These are phyloP conservation scores for Gryon sp. DNA, from an alignment of 1,140 invertebrate genomes.

Conservation along the genomic window DNA sequence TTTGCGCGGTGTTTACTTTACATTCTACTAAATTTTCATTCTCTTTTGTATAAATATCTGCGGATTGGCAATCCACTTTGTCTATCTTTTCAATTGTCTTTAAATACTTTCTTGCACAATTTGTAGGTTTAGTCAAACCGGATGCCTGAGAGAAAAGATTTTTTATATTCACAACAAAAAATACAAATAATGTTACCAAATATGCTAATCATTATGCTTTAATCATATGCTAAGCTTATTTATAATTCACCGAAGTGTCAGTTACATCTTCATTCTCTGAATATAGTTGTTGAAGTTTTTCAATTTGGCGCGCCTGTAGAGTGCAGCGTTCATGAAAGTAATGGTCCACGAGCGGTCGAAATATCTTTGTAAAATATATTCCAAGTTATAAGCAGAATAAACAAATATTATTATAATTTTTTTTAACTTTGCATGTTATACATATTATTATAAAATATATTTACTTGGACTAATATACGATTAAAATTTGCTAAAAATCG, in stretches of 20 bases:
- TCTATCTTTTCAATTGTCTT: conserved; percentile 73
- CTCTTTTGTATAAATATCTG: conserved; percentile 54
- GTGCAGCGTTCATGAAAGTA: conserved; percentile 73
- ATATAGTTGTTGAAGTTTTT: conserved; percentile 28
- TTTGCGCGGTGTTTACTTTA: conserved; percentile 44
- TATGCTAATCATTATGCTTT: conserved; percentile 29
- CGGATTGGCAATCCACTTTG: conserved; percentile 58
- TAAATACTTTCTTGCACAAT: conserved; percentile 75
- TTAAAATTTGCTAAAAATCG: conserved; percentile 81
- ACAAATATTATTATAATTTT: too few species aligned
- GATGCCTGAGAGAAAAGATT: conserved; percentile 59
- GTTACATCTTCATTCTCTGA: conserved; percentile 46
- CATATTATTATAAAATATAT: conserved; percentile 63
- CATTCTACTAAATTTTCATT: conserved; percentile 46
- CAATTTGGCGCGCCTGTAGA: conserved; percentile 22
- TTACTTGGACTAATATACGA: conserved; percentile 76
- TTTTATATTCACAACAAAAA: conserved; percentile 11
- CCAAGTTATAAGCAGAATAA: too few species aligned
- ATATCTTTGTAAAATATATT: conserved; percentile 75
- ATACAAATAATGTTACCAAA: conserved; percentile 22
- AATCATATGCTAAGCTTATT: too few species aligned
- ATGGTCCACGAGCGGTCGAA: conserved; percentile 78
- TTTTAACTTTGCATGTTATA: too few species aligned
- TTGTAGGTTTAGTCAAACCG: conserved; percentile 79
- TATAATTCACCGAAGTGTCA: conserved; percentile 25